Conservation (phyloP, 2,797 vertebrate species). For the Anguilla megastoma region DNA sequence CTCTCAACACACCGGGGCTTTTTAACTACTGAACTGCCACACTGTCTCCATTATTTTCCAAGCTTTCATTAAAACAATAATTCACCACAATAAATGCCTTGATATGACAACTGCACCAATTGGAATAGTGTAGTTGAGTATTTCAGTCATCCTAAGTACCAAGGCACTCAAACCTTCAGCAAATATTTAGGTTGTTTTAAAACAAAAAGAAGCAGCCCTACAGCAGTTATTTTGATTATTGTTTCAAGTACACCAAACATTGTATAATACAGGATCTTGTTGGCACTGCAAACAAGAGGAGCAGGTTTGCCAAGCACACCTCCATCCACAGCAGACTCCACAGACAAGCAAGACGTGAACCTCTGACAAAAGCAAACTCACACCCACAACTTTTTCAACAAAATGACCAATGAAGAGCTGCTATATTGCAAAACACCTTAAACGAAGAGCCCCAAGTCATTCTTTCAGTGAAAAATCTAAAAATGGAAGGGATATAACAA, state of each 20-base stretch:
- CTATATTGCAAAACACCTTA: not conserved
- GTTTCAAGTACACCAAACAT: not conserved
- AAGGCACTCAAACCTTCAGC: not conserved
- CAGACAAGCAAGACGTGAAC: not conserved
- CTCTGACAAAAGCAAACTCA: not conserved
- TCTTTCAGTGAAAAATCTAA: not conserved
- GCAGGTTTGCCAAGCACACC: slow-evolving; percentile 10
- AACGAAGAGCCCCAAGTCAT: not conserved
- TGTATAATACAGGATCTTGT: slow-evolving; percentile 1
- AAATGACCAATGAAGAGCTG: not conserved
- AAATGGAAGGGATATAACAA: not conserved
- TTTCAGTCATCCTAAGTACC: not conserved
- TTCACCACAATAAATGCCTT: not conserved
- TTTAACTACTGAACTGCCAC: slow-evolving; percentile 49
- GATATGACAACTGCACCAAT: not conserved
- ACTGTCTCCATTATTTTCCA: not conserved
- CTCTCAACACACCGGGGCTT: slow-evolving; percentile 45
- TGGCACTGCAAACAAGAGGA: not conserved
- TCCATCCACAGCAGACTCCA: not conserved
- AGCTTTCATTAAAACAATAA: not conserved
- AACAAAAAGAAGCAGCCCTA: slow-evolving; percentile 17
- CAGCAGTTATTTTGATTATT: not conserved
- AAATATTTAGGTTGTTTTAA: slow-evolving; percentile 1
- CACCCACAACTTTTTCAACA: not conserved
- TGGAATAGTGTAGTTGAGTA: not conserved